phyloP scores from a whole-genome alignment of 1,140 invertebrate species.

The Atopsyche davidsoni region DNA sequence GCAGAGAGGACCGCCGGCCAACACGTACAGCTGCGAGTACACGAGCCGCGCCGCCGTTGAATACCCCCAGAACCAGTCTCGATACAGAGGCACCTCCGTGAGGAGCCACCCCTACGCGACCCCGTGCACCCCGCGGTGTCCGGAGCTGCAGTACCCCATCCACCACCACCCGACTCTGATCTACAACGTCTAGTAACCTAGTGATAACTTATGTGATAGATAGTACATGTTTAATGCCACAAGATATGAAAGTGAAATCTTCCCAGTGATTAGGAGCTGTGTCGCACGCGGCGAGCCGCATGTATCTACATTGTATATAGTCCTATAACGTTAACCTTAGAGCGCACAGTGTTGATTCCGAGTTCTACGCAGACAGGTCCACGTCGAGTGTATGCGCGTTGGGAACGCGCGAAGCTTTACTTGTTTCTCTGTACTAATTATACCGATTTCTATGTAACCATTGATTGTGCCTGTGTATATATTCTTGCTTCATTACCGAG shows the following conservation, averaged over 20 bases:
- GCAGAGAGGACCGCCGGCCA: slow-evolving; percentile 4
- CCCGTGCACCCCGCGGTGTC: slow-evolving; percentile 12
- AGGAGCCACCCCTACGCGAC: slow-evolving; percentile 14
- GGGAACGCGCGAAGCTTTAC: neutral
- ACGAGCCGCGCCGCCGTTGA: neutral
- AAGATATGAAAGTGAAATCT: slow-evolving; percentile 1
- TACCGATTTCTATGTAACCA: slow-evolving; percentile 3
- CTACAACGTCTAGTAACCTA: slow-evolving; percentile 12
- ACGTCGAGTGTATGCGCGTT: neutral
- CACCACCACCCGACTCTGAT: slow-evolving; percentile 18
- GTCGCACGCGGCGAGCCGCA: no score
- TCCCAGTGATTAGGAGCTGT: no score
- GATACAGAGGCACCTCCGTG: neutral
- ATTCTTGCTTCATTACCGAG: neutral
- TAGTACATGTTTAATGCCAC: neutral
- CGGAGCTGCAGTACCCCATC: neutral
- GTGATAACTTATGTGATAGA: slow-evolving; percentile 1
- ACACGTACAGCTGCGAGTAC: slow-evolving; percentile 15
- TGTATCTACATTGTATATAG: no score
- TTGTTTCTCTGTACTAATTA: neutral
- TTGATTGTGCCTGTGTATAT: neutral
- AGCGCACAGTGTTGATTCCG: no score
- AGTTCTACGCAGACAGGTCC: neutral
- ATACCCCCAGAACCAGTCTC: neutral
- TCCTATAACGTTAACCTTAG: neutral